A percentile compares a stretch with the other conserved stretches of the same genome.
phyloP scores from a whole-genome alignment of 2,797 vertebrate species.

The Fringilla coelebs region DNA sequence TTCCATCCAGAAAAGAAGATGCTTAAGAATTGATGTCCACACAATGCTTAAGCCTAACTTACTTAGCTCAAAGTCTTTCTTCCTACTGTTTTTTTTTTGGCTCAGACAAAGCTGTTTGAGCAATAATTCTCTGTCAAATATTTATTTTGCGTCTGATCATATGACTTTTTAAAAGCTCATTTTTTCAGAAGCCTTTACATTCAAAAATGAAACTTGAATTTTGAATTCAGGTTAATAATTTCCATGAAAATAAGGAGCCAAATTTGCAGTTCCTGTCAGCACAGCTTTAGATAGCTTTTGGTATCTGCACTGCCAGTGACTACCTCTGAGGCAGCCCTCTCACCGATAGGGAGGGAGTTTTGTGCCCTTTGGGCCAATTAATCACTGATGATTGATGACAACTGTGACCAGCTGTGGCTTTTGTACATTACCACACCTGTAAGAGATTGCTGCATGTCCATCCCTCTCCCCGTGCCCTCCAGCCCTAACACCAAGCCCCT shows the following conservation, averaged over 20 bases:
- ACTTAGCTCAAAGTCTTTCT: background rate
- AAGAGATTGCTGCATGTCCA: background rate
- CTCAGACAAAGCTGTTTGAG: background rate
- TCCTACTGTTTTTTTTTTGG: background rate
- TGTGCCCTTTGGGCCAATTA: background rate
- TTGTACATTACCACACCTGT: background rate
- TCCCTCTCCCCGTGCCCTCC: fast-evolving
- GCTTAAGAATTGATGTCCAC: background rate
- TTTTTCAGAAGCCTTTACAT: background rate
- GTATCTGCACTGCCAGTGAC: background rate
- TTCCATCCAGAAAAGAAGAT: background rate
- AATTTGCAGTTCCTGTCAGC: background rate
- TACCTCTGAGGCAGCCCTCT: background rate
- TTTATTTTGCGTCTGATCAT: background rate
- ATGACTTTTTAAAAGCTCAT: background rate
- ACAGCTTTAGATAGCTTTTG: background rate
- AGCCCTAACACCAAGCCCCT: background rate
- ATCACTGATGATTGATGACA: background rate
- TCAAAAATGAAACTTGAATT: background rate
- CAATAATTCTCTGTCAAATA: background rate
- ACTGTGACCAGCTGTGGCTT: background rate
- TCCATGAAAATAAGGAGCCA: background rate
- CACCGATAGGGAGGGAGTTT: background rate
- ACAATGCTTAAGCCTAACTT: background rate
- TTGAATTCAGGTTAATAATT: background rate